Percentiles rank a stretch among this genome's conserved stretches.
These are phyloP conservation scores for Cynodonichthys magdalenae DNA, from an alignment of 2,797 vertebrate species.

Conservation along the genomic window DNA sequence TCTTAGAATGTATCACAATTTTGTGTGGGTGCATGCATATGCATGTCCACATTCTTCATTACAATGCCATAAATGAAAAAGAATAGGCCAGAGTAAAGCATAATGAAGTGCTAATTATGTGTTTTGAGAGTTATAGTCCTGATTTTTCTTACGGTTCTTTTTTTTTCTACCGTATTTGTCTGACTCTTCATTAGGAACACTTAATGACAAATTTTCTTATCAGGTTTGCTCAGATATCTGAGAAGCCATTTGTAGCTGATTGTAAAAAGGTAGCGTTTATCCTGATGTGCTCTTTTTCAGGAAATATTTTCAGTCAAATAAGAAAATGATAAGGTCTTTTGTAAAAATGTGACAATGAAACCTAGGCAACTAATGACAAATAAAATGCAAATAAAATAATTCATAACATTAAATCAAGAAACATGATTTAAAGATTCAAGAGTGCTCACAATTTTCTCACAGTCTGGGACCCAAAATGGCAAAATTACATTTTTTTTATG, in stretches of 20 bases:
- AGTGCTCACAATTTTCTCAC: not conserved
- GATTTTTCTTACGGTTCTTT: slow-evolving; percentile 8
- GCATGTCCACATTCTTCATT: slow-evolving; percentile 44
- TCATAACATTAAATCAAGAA: too few species aligned
- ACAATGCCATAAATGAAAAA: slow-evolving; percentile 35
- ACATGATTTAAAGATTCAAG: not conserved
- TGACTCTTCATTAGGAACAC: slow-evolving; percentile 54
- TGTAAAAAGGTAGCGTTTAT: not conserved
- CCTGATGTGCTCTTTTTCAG: not conserved
- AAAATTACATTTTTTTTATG: not conserved
- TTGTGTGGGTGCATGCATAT: slow-evolving; percentile 50
- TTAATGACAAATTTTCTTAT: slow-evolving; percentile 43
- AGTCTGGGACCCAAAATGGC: not conserved
- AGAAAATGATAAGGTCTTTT: too few species aligned
- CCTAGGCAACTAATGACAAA: too few species aligned
- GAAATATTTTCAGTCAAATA: too few species aligned
- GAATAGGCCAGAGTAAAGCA: slow-evolving; percentile 31
- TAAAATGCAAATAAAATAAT: too few species aligned
- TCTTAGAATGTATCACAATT: slow-evolving; percentile 45
- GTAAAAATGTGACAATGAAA: too few species aligned
- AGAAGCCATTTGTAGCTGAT: not conserved
- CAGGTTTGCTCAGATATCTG: slow-evolving; percentile 28
- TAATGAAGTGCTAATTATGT: slow-evolving; percentile 63
- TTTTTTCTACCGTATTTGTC: slow-evolving; percentile 41
- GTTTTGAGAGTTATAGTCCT: slow-evolving; percentile 48